phyloP scores from a whole-genome alignment of 2,113 vertebrate genomes.

The Hucho hucho region DNA sequence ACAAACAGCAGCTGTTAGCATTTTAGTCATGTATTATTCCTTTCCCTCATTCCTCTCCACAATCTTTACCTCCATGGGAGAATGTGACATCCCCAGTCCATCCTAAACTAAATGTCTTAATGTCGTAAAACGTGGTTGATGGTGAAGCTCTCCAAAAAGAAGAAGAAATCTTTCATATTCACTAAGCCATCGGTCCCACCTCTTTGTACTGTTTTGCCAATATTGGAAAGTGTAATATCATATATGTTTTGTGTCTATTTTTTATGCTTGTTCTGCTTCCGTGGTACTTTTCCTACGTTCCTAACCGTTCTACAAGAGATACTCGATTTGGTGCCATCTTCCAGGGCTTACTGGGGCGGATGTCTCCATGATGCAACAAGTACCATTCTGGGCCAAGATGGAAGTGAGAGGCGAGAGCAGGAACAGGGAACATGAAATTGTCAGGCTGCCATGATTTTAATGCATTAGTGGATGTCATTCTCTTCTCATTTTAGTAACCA shows the following conservation, averaged over 20 bases:
- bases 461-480: background rate
- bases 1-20: conserved; percentile 36
- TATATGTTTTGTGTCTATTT: conserved; percentile 10
- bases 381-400: background rate
- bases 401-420: background rate
- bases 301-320: conserved; percentile 25
- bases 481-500: conserved; percentile 32
- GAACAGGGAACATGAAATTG: background rate
- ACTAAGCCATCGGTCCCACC: conserved; percentile 21
- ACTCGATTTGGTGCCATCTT: background rate
- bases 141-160: conserved; percentile 27
- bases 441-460: background rate
- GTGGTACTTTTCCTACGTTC: conserved; percentile 25
- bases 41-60: background rate
- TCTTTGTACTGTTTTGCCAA: conserved; percentile 19
- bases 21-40: conserved; percentile 15
- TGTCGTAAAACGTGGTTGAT: conserved; percentile 62
- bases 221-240: conserved; percentile 9
- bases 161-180: conserved; percentile 1
- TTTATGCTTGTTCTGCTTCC: conserved; percentile 31
- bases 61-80: conserved; percentile 34
- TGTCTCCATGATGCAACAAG: background rate
- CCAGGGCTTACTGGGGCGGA: background rate
- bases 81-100: conserved; percentile 50
- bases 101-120: conserved; percentile 60